Evolutionary conservation across 2,797 vertebrate species (phyloP), one percentile per base, ranked within the genome.

Genomic region (Gambusia yucatana): DNA sequence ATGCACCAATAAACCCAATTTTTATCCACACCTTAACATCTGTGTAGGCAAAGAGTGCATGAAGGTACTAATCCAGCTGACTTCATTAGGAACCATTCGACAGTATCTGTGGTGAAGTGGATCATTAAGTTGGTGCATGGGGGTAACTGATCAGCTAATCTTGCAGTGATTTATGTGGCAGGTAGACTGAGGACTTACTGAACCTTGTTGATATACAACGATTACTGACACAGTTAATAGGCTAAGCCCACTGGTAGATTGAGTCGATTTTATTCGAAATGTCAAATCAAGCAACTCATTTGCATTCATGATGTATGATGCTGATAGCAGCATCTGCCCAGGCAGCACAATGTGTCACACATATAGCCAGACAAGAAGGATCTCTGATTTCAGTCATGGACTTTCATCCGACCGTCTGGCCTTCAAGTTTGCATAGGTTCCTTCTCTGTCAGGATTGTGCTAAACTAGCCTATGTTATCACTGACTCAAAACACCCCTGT

Each of bases 151-250:
- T 96, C 94, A 90, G 94, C 94, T 96, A 95, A 96, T 96, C 95
- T 92, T 89, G 83, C 84, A 50, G 91, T 96, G 94, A 96, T 96
- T 95, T 94, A 96, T 96, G 94, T 95, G 94, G 88, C 86, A 89
- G 92, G 87, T 90, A 94, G 94, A 88, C 91, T 84, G 90, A 95
- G 87, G 92, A 94, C 90, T 95, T 94, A 93, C 93, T 77, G 85
- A 89, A 89, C 90, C 89, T 95, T 83, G 33, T 33, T 33, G 33
- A 33, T 33, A 93, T 91, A 81, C 94, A 96, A 95, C 94, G 95
- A 96, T 96, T 96, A 95, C 95, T 94, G 94, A 95, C 95, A 94
- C 94, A 93, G 92, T 94, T 96, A 95, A 96, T 96, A 95, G 94
- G 95, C 93, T 94, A 94, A 95, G 94, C 92, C 94, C 93, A 93